Evolutionary conservation across 2,888 invertebrate species (phyloP), one percentile per base, ranked within the genome.

Genomic region (Microplitis deprimator): DNA sequence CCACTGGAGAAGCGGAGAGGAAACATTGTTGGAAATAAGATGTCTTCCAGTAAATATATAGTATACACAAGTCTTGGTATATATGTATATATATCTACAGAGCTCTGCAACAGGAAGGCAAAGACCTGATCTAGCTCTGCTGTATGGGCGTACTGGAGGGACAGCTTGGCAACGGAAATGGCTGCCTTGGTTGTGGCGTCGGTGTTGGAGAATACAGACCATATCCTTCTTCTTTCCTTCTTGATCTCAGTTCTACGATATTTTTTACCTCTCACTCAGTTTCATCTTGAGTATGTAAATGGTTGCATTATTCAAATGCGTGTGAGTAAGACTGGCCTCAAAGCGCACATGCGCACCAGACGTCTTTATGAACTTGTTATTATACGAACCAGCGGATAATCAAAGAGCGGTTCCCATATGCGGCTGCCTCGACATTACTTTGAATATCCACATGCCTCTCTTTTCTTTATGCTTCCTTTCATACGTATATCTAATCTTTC

Each of bases 1-100:
- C 83, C 83, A 85, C 81, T 81, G 75, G 76, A 77, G 76, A 72
- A 76, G 67, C 20, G 64, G 50, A 67, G 83, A 81, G 79, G 82
- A 83, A 87, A 89, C 88, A 89, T 88, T 89, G 88, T 89, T 89
- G 88, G 88, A 84, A 89, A 87, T 87, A 87, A 89, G 89, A 89
- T 85, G 84, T 88, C 85, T 85, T 84, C 78, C 76, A 70, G 41
- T 17, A 67, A 68, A 13, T 71, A 65, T 68, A 38, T 68, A 61
- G 38, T 50, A 73, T 29, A 65, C 38, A 65, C 50, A 50, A 20
- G 29, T 65, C 62, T 67, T 60, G 29, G 8, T 17, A 17, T 17
- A 16, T 67, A 39, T 67, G 1, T 29, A 13, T 67, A n/a, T 70
- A 13, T 6, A 59, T 17, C 61, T 74, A 8, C 29, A 29, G 40